Evolutionary conservation across 2,797 vertebrate species (phyloP).

Genomic region (Catamblyrhynchus diadema): DNA sequence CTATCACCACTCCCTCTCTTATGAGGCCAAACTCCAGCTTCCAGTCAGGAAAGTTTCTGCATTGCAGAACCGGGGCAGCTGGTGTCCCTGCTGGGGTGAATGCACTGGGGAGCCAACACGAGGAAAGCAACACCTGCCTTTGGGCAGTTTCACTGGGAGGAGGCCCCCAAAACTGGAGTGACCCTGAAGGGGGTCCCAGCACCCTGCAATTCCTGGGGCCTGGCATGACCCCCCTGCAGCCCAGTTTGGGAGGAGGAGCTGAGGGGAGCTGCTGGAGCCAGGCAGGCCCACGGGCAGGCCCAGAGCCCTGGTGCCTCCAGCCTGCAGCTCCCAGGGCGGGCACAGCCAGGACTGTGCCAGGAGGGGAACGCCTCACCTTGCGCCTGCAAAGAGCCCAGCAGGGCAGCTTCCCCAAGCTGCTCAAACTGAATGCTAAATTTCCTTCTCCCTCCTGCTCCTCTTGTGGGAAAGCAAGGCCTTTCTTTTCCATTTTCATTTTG

Average conservation of each 20-base stretch:
- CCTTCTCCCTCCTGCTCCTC: background rate
- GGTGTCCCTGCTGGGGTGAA: rapidly evolving
- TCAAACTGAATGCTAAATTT: background rate
- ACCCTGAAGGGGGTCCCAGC: no score
- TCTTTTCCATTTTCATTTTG: background rate
- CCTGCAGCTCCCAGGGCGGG: rapidly evolving
- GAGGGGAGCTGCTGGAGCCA: no score
- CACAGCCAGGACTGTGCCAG: rapidly evolving
- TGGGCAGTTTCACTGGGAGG: background rate
- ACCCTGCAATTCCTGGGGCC: background rate
- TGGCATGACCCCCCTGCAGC: rapidly evolving
- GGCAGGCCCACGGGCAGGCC: rapidly evolving
- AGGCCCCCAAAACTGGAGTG: rapidly evolving
- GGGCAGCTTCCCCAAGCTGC: background rate
- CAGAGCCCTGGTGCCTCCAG: rapidly evolving
- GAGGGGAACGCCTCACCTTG: rapidly evolving
- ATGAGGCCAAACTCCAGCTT: background rate
- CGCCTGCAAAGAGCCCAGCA: background rate
- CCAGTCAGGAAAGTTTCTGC: background rate
- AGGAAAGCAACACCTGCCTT: background rate
- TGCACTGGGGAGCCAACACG: rapidly evolving
- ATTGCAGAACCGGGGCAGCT: rapidly evolving
- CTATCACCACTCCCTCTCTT: background rate
- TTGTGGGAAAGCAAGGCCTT: background rate
- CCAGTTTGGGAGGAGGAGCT: rapidly evolving